Evolutionary conservation across 2,797 vertebrate species (phyloP).

Genomic region (Nannoperca obscura): DNA sequence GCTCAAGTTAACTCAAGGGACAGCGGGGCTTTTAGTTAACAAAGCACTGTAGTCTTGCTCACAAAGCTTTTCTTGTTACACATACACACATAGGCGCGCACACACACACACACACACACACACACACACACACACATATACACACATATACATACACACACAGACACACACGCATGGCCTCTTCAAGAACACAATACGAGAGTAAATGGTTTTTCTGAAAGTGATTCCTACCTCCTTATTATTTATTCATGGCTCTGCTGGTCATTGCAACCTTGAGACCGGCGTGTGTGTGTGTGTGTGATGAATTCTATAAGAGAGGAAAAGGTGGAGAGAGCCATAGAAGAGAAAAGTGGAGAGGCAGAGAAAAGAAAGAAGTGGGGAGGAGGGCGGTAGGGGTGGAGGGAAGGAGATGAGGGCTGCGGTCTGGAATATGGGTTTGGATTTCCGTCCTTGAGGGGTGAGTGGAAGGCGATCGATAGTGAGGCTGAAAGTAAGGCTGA

Average conservation of each 20-base stretch:
- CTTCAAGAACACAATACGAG: constrained; percentile 85
- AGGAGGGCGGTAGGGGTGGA: constrained; percentile 19
- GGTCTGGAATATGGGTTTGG: constrained; percentile 81
- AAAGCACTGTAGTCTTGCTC: constrained; percentile 70
- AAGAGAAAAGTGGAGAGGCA: constrained; percentile 68
- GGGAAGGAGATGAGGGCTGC: constrained; percentile 65
- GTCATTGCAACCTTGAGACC: constrained; percentile 88
- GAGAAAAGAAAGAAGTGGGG: constrained; percentile 58
- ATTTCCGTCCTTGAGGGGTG: constrained; percentile 88
- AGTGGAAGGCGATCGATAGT: constrained; percentile 83
- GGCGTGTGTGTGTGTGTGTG: constrained; percentile 35
- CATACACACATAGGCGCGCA: not conserved
- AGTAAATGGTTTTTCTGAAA: constrained; percentile 89
- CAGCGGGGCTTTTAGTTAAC: constrained; percentile 76
- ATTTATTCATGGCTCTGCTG: constrained; percentile 89
- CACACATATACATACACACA: constrained; percentile 16
- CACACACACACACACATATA: constrained; percentile 18
- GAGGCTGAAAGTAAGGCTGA: constrained; percentile 82
- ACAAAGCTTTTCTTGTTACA: constrained; percentile 74
- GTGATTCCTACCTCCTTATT: constrained; percentile 86
- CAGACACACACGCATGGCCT: constrained; percentile 55
- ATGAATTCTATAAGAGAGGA: constrained; percentile 70
- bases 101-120: no score
- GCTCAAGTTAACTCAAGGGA: constrained; percentile 66
- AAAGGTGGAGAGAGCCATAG: constrained; percentile 60